Conservation (phyloP, 2,113 vertebrate species). For the Engystomops pustulosus region DNA sequence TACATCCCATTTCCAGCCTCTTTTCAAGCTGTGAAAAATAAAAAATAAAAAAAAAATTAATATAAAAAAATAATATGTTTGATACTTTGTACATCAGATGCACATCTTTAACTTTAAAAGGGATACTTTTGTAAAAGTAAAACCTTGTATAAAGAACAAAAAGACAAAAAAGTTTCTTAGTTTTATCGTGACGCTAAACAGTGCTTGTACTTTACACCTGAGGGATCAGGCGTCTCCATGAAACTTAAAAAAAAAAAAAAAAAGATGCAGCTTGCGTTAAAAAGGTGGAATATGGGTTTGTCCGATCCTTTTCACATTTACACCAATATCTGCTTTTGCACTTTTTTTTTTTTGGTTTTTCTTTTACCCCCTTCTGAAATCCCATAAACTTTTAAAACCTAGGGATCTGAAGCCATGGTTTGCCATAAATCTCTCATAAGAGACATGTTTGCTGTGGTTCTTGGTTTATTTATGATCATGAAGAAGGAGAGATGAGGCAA, state of each 20-base stretch:
- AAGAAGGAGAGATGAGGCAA: constrained; percentile 66
- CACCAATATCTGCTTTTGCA: constrained; percentile 71
- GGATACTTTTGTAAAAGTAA: constrained; percentile 89
- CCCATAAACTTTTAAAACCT: constrained; percentile 70
- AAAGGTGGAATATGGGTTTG: constrained; percentile 74
- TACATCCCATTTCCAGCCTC: constrained; percentile 82
- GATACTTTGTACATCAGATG: constrained; percentile 92
- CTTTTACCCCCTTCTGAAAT: constrained; percentile 67
- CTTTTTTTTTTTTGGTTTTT: constrained; percentile 67
- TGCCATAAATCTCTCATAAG: constrained; percentile 72
- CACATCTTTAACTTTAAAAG: constrained; percentile 87
- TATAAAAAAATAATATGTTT: constrained; percentile 73
- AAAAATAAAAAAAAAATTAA: constrained; percentile 66
- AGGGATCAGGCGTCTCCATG: constrained; percentile 72
- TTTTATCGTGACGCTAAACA: constrained; percentile 81
- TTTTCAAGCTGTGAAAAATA: constrained; percentile 86
- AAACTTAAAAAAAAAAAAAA: constrained; percentile 62
- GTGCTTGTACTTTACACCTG: constrained; percentile 79
- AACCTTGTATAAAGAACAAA: constrained; percentile 85
- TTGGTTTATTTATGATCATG: constrained; percentile 69
- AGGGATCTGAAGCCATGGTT: constrained; percentile 81
- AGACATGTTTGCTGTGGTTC: constrained; percentile 62
- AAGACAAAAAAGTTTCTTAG: constrained; percentile 76
- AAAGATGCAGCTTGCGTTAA: constrained; percentile 71
- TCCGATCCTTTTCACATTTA: constrained; percentile 71